These are phyloP conservation scores for Theretra japonica DNA, from an alignment of 2,888 invertebrate species.

Conservation along the genomic window DNA sequence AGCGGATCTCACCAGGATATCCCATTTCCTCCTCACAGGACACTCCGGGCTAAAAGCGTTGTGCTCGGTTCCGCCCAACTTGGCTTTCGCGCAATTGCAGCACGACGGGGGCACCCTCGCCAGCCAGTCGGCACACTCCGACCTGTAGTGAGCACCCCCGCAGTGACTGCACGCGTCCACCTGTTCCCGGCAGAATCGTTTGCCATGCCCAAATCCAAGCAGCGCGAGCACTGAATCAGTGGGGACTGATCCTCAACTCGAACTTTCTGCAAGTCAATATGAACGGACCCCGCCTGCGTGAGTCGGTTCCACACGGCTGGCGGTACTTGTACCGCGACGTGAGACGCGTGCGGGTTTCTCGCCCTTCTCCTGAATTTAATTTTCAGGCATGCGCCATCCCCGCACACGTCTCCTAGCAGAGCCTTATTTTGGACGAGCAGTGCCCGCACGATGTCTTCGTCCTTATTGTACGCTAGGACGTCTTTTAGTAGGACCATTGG, in stretches of 20 bases:
- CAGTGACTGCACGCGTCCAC: no score
- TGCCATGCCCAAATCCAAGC: conserved; percentile 39
- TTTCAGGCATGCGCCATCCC: not conserved
- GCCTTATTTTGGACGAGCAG: not conserved
- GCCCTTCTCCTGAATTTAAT: not conserved
- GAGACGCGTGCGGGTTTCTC: not conserved
- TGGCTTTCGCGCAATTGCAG: no score
- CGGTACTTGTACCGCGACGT: not conserved
- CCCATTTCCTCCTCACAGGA: conserved; percentile 29
- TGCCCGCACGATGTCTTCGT: not conserved
- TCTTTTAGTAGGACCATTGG: not conserved
- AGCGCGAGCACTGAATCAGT: conserved; percentile 39
- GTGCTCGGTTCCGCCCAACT: no score
- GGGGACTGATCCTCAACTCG: conserved; percentile 36
- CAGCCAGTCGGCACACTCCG: no score
- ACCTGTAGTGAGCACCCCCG: no score
- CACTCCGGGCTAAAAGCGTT: not conserved
- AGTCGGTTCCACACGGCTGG: not conserved
- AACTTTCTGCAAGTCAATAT: conserved; percentile 31
- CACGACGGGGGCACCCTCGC: no score
- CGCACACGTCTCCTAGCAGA: not conserved
- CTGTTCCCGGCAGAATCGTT: conserved; percentile 12
- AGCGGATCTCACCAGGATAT: conserved; percentile 31
- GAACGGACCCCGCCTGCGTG: not conserved
- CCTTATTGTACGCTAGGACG: not conserved